Evolutionary conservation across 2,113 vertebrate species (phyloP).

Genomic region (Willisornis vidua): DNA sequence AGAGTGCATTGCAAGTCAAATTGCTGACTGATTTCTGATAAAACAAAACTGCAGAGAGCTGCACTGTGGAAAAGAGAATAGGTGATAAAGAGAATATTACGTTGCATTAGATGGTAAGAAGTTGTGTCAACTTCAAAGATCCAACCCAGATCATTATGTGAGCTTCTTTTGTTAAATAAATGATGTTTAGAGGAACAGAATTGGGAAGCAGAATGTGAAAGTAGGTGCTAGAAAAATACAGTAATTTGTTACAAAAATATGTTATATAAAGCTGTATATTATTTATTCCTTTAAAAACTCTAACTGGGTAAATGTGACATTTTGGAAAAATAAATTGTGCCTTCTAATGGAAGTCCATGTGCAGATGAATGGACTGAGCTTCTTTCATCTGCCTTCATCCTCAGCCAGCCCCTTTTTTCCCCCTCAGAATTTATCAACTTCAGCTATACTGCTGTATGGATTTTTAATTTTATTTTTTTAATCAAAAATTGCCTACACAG

Average conservation of each 20-base stretch:
- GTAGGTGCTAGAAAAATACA: background rate
- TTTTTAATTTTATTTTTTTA: background rate
- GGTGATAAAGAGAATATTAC: constrained; percentile 51
- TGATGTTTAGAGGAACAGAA: constrained; percentile 39
- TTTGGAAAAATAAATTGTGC: background rate
- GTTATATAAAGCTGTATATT: background rate
- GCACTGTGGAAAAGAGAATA: constrained; percentile 29
- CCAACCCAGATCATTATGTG: constrained; percentile 31
- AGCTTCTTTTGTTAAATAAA: constrained; percentile 63
- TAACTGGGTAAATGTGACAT: background rate
- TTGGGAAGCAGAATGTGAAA: background rate
- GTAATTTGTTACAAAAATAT: background rate
- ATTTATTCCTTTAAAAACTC: background rate
- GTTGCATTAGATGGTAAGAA: constrained; percentile 17
- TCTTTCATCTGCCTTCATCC: background rate
- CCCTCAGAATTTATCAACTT: background rate
- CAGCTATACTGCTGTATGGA: background rate
- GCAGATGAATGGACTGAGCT: background rate
- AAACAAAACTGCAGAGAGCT: background rate
- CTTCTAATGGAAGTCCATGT: background rate
- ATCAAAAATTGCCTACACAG: background rate
- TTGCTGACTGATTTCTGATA: constrained; percentile 19
- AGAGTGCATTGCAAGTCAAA: background rate
- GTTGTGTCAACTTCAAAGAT: constrained; percentile 42
- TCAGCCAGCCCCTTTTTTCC: background rate